Base-by-base conservation (phyloP, 1,140 invertebrate genomes). In the Gerris buenoi region DNA sequence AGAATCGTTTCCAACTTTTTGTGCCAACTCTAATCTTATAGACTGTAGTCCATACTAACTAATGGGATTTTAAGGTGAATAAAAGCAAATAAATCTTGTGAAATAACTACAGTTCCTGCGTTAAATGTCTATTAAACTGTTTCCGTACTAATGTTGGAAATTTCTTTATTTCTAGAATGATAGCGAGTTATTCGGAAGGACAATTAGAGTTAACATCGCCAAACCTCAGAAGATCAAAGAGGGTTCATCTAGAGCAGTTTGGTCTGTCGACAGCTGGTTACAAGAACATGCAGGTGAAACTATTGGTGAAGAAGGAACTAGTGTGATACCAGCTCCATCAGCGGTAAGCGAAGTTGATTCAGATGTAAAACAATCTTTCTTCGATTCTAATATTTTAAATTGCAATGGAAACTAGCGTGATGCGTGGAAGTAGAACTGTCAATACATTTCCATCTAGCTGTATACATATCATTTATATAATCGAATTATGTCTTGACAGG, bases 251-350 rank as follows among this genome's bases (percentile, higher is more conserved):
- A 85, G 90, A 73, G 89, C 94, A 27, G 94, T 99, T 13, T 99
- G 97, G 97, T 88, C 93, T 5, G 95, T 98, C 76, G 97, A 99
- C 77, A 83, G 84, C 64, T 99, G 97, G 96, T 77, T 99, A 1
- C 92, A 95, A 75, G 88, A 95, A 76, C 91, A 97, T 81, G 92
- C 92, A 13, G 92, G 92, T 10, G 88, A 91, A 77, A 93, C 90
- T 26, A 76, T 93, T 5, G 67, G 63, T 57, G 65, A 65, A 67
- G 62, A 71, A 66, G 27, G 61, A 27, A 67, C 14, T 15, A 61
- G 56, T 28, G 22, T 28, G 1, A 68, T 64, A 5, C 18, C 58
- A 14, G 15, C 15, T 14, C 58, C 58, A 5, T 60, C 58, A 60
- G 58, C 58, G 10, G 58, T 60, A n/a, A n/a, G n/a, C n/a, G n/a